These are phyloP conservation scores for Eupeodes latifasciatus DNA, from an alignment of 2,888 invertebrate species.

Conservation along the genomic window DNA sequence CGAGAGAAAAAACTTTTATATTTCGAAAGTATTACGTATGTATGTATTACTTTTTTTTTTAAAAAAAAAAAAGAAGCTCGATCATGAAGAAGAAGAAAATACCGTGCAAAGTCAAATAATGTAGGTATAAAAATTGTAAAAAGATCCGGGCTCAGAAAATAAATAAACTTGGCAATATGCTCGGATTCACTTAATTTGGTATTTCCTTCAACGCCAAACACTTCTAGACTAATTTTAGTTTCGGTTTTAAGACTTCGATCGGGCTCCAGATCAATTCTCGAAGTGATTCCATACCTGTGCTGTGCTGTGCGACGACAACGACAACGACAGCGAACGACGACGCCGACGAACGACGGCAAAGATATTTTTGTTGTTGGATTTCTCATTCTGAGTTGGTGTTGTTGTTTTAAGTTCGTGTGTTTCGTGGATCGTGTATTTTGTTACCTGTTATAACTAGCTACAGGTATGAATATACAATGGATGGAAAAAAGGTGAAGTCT, in stretches of 20 bases:
- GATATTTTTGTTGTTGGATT: conserved; percentile 51
- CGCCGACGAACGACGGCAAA: conserved; percentile 46
- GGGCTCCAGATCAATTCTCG: conserved; percentile 80
- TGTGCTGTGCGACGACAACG: too few relatives aligned
- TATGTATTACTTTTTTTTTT: neutral
- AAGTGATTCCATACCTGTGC: conserved; percentile 75
- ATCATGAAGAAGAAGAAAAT: conserved; percentile 39
- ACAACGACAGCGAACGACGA: too few relatives aligned
- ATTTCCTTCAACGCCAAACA: conserved; percentile 83
- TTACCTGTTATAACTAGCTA: conserved; percentile 74
- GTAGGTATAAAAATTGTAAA: conserved; percentile 10
- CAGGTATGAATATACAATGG: conserved; percentile 72
- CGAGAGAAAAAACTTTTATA: conserved; percentile 32
- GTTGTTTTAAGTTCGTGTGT: conserved; percentile 62
- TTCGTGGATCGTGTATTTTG: conserved; percentile 55
- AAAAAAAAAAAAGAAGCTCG: conserved; percentile 17
- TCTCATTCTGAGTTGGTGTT: conserved; percentile 44
- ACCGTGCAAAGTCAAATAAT: conserved; percentile 53
- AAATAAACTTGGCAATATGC: conserved; percentile 76
- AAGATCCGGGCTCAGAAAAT: conserved; percentile 63
- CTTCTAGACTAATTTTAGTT: conserved; percentile 84
- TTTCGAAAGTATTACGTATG: conserved; percentile 24
- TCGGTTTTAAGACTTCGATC: conserved; percentile 83
- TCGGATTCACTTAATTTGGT: conserved; percentile 79
- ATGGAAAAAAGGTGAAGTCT: conserved; percentile 67